Percentiles rank a stretch among this genome's conserved stretches.
These are phyloP conservation scores for Drosophila melanica DNA, from an alignment of 1,140 invertebrate genomes.

Conservation along the genomic window DNA sequence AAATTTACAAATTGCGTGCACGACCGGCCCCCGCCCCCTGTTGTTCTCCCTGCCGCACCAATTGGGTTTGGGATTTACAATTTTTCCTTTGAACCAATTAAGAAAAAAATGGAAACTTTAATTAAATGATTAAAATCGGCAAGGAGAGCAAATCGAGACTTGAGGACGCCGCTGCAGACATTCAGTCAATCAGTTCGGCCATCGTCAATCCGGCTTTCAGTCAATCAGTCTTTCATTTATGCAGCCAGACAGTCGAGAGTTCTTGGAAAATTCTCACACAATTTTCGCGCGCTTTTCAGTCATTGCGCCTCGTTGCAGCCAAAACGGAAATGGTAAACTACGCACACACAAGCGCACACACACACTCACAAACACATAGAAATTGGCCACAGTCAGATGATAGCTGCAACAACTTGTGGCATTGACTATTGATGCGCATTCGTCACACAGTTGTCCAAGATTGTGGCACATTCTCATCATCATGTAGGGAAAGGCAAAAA, in stretches of 20 bases:
- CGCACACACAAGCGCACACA: too few relatives aligned
- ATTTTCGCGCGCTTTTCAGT: conserved; percentile 68
- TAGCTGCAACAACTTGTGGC: conserved; percentile 22
- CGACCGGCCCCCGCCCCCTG: conserved; percentile 3
- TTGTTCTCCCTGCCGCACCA: not conserved
- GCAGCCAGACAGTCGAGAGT: conserved; percentile 28
- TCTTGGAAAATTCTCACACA: conserved; percentile 77
- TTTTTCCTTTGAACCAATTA: conserved; percentile 68
- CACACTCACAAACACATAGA: conserved; percentile 2
- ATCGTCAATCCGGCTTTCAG: conserved; percentile 35
- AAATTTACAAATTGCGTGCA: conserved; percentile 78
- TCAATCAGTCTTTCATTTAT: conserved; percentile 50
- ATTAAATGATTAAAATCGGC: conserved; percentile 78
- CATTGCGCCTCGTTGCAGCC: conserved; percentile 16
- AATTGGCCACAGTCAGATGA: conserved; percentile 65
- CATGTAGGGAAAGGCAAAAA: conserved; percentile 25
- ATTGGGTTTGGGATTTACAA: conserved; percentile 15
- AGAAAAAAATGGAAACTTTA: conserved; percentile 77
- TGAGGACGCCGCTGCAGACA: not conserved
- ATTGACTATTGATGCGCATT: conserved; percentile 59
- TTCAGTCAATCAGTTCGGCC: not conserved
- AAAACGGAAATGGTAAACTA: conserved; percentile 72
- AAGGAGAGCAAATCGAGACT: not conserved
- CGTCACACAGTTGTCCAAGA: conserved; percentile 57
- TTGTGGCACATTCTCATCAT: conserved; percentile 33